Evolutionary conservation across 2,797 vertebrate species (phyloP).

Genomic region (Sebastolobus alascanus): DNA sequence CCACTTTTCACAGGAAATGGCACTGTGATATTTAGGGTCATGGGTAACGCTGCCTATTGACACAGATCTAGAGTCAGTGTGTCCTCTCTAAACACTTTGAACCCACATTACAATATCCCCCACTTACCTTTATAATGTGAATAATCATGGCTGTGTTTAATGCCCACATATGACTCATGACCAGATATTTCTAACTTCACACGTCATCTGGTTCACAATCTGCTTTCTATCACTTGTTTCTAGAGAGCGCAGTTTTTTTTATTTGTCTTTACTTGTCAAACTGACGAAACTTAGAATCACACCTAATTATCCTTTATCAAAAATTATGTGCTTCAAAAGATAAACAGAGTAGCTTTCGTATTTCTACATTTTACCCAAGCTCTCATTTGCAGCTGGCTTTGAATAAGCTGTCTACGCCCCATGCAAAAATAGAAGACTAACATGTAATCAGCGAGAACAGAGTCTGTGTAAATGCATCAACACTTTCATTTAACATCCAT

Average conservation of each 20-base stretch:
- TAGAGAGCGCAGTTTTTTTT: neutral
- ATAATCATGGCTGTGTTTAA: neutral
- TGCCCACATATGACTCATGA: neutral
- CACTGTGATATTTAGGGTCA: conserved; percentile 40
- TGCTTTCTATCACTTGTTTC: neutral
- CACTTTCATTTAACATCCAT: conserved; percentile 51
- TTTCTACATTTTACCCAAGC: conserved; percentile 17
- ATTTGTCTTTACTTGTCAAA: neutral
- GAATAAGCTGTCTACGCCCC: conserved; percentile 45
- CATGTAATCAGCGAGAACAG: conserved; percentile 53
- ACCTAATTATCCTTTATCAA: neutral
- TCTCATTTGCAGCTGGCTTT: conserved; percentile 54
- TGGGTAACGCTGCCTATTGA: conserved; percentile 35
- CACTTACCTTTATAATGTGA: neutral
- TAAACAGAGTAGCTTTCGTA: neutral
- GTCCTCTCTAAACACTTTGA: neutral
- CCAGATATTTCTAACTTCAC: neutral
- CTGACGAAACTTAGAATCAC: neutral
- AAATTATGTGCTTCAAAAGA: neutral
- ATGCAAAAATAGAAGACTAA: conserved; percentile 51
- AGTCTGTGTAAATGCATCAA: conserved; percentile 45
- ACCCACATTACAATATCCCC: neutral
- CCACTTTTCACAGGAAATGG: conserved; percentile 30
- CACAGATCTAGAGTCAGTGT: conserved; percentile 27
- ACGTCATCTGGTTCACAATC: neutral